These are phyloP conservation scores for Andricus quercusramuli DNA, from an alignment of 2,888 invertebrate genomes.

Conservation along the genomic window DNA sequence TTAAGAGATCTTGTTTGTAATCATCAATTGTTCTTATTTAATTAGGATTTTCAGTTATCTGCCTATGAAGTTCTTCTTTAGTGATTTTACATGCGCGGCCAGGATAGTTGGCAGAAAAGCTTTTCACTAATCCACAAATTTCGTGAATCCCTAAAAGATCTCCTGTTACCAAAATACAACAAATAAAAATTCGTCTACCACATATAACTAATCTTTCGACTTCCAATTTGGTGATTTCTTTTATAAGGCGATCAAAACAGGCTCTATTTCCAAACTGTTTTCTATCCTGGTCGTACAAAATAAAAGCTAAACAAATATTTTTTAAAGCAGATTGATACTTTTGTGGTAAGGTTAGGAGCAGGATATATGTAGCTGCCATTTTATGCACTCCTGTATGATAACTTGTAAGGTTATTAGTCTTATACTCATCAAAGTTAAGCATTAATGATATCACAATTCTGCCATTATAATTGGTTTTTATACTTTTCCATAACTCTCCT, in stretches of 20 bases:
- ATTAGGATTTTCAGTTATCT: constrained; percentile 26
- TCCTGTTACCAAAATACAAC: too few species aligned
- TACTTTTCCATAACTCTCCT: too few species aligned
- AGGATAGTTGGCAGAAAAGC: too few species aligned
- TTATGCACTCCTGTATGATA: constrained; percentile 50
- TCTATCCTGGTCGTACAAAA: constrained; percentile 45
- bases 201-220: too few species aligned
- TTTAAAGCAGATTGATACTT: constrained; percentile 45
- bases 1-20: too few species aligned
- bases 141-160: too few species aligned
- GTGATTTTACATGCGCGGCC: constrained; percentile 53
- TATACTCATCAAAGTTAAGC: constrained; percentile 48
- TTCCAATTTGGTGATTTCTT: too few species aligned
- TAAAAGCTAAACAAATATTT: constrained; percentile 48
- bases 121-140: too few species aligned
- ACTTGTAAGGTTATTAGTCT: background rate
- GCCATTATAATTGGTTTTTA: too few species aligned
- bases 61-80: constrained; percentile 34
- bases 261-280: constrained; percentile 22
- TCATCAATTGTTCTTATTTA: constrained; percentile 8
- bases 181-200: constrained; percentile 35
- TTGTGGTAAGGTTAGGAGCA: constrained; percentile 45
- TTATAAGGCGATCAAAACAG: too few species aligned
- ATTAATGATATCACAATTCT: too few species aligned
- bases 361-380: constrained; percentile 51